Evolutionary conservation across 1,140 invertebrate genomes (phyloP).

Genomic region (Zaprionus davidi): DNA sequence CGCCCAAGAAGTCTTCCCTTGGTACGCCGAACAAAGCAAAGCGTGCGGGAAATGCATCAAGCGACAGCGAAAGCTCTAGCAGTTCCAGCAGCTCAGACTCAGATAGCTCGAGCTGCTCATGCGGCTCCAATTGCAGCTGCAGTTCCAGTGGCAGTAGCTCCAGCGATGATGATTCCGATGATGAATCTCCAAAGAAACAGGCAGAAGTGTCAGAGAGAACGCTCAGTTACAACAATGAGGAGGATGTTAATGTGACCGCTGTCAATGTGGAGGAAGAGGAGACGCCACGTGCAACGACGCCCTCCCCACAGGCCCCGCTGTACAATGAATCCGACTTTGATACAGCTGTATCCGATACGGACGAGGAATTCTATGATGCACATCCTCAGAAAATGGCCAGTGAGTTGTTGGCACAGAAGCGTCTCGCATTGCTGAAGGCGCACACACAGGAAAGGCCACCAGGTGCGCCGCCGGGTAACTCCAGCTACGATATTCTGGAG

Average conservation of each 20-base stretch:
- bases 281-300: slow-evolving; percentile 16
- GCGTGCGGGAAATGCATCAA: slow-evolving; percentile 86
- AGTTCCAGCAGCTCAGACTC: slow-evolving; percentile 86
- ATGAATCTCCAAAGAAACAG: slow-evolving; percentile 43
- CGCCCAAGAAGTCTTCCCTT: slow-evolving; percentile 22
- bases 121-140: slow-evolving; percentile 88
- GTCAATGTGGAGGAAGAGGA: slow-evolving; percentile 36
- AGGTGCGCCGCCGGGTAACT: slow-evolving; percentile 85
- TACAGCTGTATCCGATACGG: slow-evolving; percentile 92
- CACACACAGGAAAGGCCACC: slow-evolving; percentile 84
- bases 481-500: slow-evolving; percentile 86
- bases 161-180: slow-evolving; percentile 86
- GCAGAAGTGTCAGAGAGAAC: slow-evolving; percentile 35
- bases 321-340: slow-evolving; percentile 91
- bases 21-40: slow-evolving; percentile 18
- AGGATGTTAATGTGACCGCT: slow-evolving; percentile 47
- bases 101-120: slow-evolving; percentile 87
- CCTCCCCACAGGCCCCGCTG: slow-evolving; percentile 50
- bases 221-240: slow-evolving; percentile 37
- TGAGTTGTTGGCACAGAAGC: slow-evolving; percentile 89
- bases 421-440: slow-evolving; percentile 87
- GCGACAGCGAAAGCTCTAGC: slow-evolving; percentile 88
- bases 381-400: slow-evolving; percentile 90
- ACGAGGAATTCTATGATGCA: slow-evolving; percentile 94
- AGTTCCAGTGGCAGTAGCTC: slow-evolving; percentile 89